A percentile compares a stretch with the other conserved stretches of the same genome.
phyloP scores from a whole-genome alignment of 2,888 invertebrate genomes.

The Drosophila birchii region DNA sequence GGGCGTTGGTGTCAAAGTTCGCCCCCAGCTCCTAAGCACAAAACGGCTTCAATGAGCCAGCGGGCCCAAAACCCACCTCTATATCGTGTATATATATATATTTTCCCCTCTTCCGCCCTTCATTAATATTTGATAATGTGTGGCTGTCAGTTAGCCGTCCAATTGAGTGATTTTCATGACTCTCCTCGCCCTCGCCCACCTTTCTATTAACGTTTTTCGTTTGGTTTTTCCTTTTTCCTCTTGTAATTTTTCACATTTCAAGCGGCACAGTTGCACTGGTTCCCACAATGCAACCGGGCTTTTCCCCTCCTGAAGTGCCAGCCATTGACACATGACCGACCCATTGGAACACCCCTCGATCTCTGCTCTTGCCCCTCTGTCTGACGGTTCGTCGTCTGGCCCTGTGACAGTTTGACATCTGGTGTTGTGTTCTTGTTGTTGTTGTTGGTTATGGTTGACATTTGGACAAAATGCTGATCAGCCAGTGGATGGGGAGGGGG shows the following conservation, averaged over 20 bases:
- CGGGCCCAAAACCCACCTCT: constrained; percentile 30
- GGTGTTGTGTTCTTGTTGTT: constrained; percentile 14
- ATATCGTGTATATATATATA: constrained; percentile 9
- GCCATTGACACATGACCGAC: constrained; percentile 46
- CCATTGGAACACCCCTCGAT: constrained; percentile 1
- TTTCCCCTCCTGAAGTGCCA: constrained; percentile 29
- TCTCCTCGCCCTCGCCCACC: constrained; percentile 9
- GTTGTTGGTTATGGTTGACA: constrained; percentile 61
- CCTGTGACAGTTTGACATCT: constrained; percentile 56
- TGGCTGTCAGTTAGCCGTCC: constrained; percentile 75
- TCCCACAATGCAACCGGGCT: constrained; percentile 55
- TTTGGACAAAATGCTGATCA: constrained; percentile 65
- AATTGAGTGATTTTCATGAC: constrained; percentile 73
- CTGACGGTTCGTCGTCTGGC: constrained; percentile 32
- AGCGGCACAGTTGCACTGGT: constrained; percentile 60
- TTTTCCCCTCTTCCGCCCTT: background rate
- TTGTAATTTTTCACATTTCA: constrained; percentile 61
- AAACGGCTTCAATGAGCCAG: constrained; percentile 71
- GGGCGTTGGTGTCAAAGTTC: constrained; percentile 74
- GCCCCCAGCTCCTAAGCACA: constrained; percentile 44
- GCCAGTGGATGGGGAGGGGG: constrained; percentile 16
- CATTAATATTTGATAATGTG: constrained; percentile 77
- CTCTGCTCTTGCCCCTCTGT: background rate
- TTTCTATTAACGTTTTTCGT: constrained; percentile 25
- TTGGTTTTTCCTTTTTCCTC: constrained; percentile 23